These are phyloP conservation scores for Fistularia commersonii DNA, from an alignment of 2,797 vertebrate species.

Conservation along the genomic window DNA sequence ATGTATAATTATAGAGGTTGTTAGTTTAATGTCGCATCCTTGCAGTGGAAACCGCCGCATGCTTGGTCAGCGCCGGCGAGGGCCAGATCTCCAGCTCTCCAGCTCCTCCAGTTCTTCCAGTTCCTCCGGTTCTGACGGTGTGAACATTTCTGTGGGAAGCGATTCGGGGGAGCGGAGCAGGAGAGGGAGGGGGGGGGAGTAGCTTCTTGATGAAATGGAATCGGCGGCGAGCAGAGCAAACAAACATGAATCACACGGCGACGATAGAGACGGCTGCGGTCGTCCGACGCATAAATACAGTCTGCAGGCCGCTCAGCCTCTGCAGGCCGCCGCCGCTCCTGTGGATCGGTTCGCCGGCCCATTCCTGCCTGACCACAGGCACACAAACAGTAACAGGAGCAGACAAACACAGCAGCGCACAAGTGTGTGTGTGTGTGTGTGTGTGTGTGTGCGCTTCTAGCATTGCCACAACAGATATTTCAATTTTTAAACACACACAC, in stretches of 20 bases:
- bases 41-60: conserved; percentile 59
- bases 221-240: conserved; percentile 61
- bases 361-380: conserved; percentile 65
- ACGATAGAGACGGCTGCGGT: conserved; percentile 71
- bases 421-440: conserved; percentile 11
- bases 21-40: conserved; percentile 71
- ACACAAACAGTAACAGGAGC: conserved; percentile 66
- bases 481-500: too few relatives aligned
- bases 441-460: conserved; percentile 11
- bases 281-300: conserved; percentile 68
- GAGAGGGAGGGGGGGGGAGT: neutral
- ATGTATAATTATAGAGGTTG: conserved; percentile 71
- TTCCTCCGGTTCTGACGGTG: too few relatives aligned
- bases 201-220: conserved; percentile 56
- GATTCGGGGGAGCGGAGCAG: conserved; percentile 14
- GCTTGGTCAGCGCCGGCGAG: conserved; percentile 61
- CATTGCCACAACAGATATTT: conserved; percentile 39
- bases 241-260: conserved; percentile 69
- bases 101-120: too few relatives aligned
- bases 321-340: conserved; percentile 65
- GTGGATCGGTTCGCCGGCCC: conserved; percentile 68
- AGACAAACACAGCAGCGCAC: conserved; percentile 36
- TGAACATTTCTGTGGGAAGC: conserved; percentile 50
- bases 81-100: conserved; percentile 48
- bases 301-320: conserved; percentile 67